These are phyloP conservation scores for Apamea monoglypha DNA, from an alignment of 2,888 invertebrate genomes.

Conservation along the genomic window DNA sequence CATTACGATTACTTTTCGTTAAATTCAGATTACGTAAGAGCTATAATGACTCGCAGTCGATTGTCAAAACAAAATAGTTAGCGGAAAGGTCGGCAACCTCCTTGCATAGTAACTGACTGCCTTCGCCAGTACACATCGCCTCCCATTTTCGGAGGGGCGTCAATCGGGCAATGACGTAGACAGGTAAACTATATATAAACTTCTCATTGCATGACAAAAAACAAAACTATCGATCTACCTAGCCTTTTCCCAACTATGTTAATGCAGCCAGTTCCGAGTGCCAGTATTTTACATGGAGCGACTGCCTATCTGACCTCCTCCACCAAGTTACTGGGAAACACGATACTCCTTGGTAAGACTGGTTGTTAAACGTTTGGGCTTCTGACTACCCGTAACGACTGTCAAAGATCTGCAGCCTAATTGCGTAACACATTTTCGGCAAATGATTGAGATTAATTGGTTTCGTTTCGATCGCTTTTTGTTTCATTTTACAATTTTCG, in stretches of 20 bases:
- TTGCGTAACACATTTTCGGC: too few species aligned
- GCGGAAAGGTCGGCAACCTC: slow-evolving; percentile 24
- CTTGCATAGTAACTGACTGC: slow-evolving; percentile 18
- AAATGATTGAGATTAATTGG: too few species aligned
- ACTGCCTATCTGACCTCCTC: too few species aligned
- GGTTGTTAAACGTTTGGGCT: too few species aligned
- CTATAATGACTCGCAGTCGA: slow-evolving; percentile 7
- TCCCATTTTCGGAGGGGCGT: slow-evolving; percentile 30
- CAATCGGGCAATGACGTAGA: too few species aligned
- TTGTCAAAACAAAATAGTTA: slow-evolving; percentile 40
- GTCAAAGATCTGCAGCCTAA: background rate
- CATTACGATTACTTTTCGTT: background rate
- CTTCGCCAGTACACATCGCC: slow-evolving; percentile 14
- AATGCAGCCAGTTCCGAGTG: too few species aligned
- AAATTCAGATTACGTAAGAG: slow-evolving; percentile 15
- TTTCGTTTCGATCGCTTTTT: too few species aligned
- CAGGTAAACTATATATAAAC: fast-evolving
- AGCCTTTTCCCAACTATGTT: too few species aligned
- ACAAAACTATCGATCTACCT: background rate
- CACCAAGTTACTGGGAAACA: too few species aligned
- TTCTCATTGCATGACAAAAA: background rate
- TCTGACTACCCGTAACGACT: background rate
- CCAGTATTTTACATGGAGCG: too few species aligned
- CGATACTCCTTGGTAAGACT: too few species aligned
- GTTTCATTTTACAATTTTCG: too few species aligned